Conservation (phyloP, 64 coral and sea anemone genomes). For the Catalaphyllia jardinei region DNA sequence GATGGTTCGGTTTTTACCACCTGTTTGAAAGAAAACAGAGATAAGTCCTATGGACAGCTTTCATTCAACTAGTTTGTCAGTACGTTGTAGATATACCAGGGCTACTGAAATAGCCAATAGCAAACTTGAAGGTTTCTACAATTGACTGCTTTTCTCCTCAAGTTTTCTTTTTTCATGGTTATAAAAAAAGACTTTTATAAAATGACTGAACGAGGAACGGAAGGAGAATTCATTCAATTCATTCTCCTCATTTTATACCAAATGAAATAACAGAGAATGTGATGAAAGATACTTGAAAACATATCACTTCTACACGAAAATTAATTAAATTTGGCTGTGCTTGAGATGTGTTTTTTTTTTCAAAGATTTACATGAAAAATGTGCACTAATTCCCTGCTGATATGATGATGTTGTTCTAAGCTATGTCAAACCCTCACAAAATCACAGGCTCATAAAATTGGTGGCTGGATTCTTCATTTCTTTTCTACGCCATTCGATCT, state of each 20-base stretch:
- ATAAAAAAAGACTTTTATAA: too few species aligned
- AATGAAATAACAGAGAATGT: background rate
- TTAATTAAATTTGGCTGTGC: background rate
- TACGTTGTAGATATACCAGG: background rate
- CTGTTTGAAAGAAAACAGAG: background rate
- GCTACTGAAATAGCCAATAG: too few species aligned
- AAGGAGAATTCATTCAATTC: too few species aligned
- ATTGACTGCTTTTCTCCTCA: too few species aligned
- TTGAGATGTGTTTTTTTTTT: background rate
- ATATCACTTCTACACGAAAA: background rate
- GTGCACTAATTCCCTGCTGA: background rate
- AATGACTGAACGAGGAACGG: too few species aligned
- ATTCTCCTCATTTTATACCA: background rate
- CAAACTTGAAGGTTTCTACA: too few species aligned
- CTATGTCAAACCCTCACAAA: too few species aligned
- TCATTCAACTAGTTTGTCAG: background rate
- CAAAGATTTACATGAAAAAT: background rate
- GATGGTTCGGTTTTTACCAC: background rate
- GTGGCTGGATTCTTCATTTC: too few species aligned
- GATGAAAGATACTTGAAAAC: background rate
- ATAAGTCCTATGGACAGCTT: background rate
- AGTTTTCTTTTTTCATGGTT: too few species aligned
- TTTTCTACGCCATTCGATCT: too few species aligned
- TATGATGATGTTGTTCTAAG: too few species aligned
- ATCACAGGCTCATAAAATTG: too few species aligned